These are phyloP conservation scores for Antedon mediterranea DNA, from an alignment of 53 echinoderm and acorn worm species.

Conservation along the genomic window DNA sequence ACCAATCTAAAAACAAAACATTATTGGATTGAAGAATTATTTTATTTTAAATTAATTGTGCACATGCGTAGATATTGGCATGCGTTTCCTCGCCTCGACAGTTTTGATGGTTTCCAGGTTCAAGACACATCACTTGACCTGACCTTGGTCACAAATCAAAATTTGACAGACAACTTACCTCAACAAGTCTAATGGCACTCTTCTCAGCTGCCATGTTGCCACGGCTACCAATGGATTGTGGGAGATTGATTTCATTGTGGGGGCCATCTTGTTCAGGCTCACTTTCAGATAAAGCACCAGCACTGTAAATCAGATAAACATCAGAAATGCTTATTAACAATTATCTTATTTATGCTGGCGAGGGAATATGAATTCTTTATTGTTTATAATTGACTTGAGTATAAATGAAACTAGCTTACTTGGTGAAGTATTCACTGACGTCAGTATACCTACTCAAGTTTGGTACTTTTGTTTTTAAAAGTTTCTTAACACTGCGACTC, in stretches of 20 bases:
- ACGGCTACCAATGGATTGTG: conserved; percentile 65
- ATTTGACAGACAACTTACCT: no score
- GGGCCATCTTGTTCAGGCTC: conserved; percentile 92
- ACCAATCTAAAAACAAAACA: conserved; percentile 73
- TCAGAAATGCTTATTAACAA: no score
- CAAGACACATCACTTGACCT: no score
- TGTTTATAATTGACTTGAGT: no score
- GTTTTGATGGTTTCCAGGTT: no score
- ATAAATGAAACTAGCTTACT: conserved; percentile 29
- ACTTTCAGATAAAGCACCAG: conserved; percentile 88
- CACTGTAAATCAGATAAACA: conserved; percentile 21
- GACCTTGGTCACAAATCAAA: no score
- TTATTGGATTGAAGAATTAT: neutral
- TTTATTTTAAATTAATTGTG: conserved; percentile 1
- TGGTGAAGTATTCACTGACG: conserved; percentile 87
- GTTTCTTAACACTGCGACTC: conserved; percentile 82
- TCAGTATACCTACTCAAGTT: conserved; percentile 70
- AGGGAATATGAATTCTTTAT: no score
- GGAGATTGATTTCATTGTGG: conserved; percentile 87
- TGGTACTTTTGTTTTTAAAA: conserved; percentile 58
- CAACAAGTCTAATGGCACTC: conserved; percentile 84
- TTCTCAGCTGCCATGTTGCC: conserved; percentile 77
- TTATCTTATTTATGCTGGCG: no score
- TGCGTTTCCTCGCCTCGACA: no score
- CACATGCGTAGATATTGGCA: no score